A percentile compares a stretch with the other conserved stretches of the same genome.
phyloP scores from a whole-genome alignment of 2,113 vertebrate species.

The Colinus virginianus region DNA sequence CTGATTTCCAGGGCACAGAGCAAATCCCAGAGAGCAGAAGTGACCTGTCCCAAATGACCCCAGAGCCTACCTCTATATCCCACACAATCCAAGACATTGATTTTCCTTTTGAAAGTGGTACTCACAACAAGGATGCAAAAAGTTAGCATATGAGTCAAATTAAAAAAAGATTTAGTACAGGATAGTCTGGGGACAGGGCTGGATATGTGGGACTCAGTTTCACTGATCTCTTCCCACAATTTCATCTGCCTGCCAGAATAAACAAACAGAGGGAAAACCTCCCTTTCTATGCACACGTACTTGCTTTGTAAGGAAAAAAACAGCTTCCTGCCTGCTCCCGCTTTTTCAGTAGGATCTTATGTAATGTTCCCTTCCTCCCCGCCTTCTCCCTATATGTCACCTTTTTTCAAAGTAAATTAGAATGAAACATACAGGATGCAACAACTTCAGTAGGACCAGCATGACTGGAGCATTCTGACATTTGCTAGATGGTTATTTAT shows the following conservation, averaged over 20 bases:
- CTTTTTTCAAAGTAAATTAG: neutral
- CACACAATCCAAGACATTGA: neutral
- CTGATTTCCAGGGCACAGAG: neutral
- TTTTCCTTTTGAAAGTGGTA: neutral
- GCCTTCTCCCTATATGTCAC: neutral
- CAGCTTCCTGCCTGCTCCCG: conserved; percentile 14
- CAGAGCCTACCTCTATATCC: neutral
- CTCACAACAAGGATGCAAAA: neutral
- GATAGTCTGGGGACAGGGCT: neutral
- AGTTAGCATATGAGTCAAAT: neutral
- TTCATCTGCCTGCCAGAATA: conserved; percentile 26
- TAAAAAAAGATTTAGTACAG: neutral
- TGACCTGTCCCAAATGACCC: neutral
- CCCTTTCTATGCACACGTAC: neutral
- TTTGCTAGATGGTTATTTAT: neutral
- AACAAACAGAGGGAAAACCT: neutral
- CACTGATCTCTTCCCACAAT: neutral
- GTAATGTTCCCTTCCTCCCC: neutral
- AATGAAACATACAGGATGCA: neutral
- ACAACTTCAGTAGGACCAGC: neutral
- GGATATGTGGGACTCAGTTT: neutral
- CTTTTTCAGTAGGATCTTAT: neutral
- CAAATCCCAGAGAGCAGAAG: neutral
- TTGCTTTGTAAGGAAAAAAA: conserved; percentile 31
- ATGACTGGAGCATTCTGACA: fast-evolving